Evolutionary conservation across 2,888 invertebrate genomes (phyloP).

Genomic region (Crocallis elinguaria): DNA sequence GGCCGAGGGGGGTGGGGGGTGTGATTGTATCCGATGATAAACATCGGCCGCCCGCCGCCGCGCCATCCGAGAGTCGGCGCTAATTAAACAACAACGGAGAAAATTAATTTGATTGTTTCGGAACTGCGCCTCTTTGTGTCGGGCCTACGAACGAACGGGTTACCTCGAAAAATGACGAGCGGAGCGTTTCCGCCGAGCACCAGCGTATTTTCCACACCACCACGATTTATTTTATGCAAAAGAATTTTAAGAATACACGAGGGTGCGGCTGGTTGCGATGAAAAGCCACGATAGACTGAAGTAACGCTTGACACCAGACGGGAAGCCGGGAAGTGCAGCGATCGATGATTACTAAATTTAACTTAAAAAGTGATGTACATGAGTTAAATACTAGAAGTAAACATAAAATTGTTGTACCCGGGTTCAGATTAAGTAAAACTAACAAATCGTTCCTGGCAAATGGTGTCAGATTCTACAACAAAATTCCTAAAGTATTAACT

Average conservation of each 20-base stretch:
- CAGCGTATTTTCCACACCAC: constrained; percentile 52
- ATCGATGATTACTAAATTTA: too few relatives aligned
- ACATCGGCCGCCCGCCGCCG: constrained; percentile 76
- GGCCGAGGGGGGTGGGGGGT: constrained; percentile 50
- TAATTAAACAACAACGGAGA: constrained; percentile 84
- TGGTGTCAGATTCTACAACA: too few relatives aligned
- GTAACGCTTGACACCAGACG: constrained; percentile 63
- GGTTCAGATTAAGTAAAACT: too few relatives aligned
- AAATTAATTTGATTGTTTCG: constrained; percentile 84
- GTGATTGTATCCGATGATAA: constrained; percentile 83
- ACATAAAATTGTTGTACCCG: too few relatives aligned
- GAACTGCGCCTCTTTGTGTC: constrained; percentile 78
- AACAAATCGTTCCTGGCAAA: too few relatives aligned
- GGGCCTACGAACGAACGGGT: constrained; percentile 64
- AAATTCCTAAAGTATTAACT: too few relatives aligned
- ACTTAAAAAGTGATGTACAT: too few relatives aligned
- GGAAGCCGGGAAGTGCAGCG: constrained; percentile 68
- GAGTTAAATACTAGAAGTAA: too few relatives aligned
- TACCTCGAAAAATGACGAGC: constrained; percentile 73
- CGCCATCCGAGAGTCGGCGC: constrained; percentile 79
- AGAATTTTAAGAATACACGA: constrained; percentile 41
- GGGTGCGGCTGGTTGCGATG: constrained; percentile 54
- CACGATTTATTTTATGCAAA: constrained; percentile 56
- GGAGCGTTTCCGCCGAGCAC: constrained; percentile 53
- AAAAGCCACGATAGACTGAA: constrained; percentile 66